phyloP scores from a whole-genome alignment of 2,888 invertebrate species.

The Calliphora vomitoria region DNA sequence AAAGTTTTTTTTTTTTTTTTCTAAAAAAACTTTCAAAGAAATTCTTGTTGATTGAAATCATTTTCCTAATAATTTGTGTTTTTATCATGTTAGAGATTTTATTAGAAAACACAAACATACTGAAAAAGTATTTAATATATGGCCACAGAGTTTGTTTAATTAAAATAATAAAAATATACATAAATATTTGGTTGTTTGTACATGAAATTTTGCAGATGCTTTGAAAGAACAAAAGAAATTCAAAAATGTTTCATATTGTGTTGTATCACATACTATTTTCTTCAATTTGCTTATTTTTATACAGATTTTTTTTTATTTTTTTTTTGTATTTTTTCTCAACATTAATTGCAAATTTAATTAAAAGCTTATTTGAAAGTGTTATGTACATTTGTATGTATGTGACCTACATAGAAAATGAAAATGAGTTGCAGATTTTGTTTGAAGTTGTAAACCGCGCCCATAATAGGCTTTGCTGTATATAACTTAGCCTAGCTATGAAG shows the following conservation, averaged over 20 bases:
- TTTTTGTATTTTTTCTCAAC: not conserved
- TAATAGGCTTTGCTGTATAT: too few species aligned
- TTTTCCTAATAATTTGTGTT: not conserved
- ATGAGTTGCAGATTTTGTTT: not conserved
- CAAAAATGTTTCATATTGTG: not conserved
- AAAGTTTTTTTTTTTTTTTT: not conserved
- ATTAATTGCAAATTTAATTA: conserved; percentile 3
- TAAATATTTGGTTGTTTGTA: not conserved
- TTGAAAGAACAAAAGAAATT: conserved; percentile 15
- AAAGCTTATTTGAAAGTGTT: not conserved
- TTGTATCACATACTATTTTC: not conserved
- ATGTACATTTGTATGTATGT: not conserved
- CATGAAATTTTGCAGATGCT: conserved; percentile 41
- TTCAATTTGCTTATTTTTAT: not conserved
- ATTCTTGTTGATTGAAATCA: conserved; percentile 43
- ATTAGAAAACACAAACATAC: not conserved
- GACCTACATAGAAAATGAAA: not conserved
- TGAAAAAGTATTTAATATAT: not conserved
- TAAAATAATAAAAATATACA: not conserved
- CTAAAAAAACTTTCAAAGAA: conserved; percentile 22
- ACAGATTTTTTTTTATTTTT: not conserved
- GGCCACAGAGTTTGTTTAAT: not conserved
- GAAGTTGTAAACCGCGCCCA: too few species aligned
- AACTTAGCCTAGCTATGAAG: too few species aligned
- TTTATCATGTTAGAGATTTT: conserved; percentile 34